These are phyloP conservation scores for Apotomis capreana DNA, from an alignment of 2,888 invertebrate species.

Conservation along the genomic window DNA sequence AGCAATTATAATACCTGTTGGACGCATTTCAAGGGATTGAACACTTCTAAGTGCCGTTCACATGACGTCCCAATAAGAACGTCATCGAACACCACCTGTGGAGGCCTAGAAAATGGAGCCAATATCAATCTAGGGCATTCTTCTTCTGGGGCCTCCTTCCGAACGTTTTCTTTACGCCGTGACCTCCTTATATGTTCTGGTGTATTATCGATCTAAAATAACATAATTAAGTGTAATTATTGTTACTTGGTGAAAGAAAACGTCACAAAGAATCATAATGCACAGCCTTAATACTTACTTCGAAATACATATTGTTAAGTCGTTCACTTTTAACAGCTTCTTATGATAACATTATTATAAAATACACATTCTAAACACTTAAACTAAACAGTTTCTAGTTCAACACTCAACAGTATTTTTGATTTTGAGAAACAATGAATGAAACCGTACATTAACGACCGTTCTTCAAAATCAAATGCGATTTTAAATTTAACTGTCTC, in stretches of 20 bases:
- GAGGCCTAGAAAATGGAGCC: slow-evolving; percentile 86
- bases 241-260: slow-evolving; percentile 2
- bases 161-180: slow-evolving; percentile 63
- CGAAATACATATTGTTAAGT: slow-evolving; percentile 61
- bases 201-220: slow-evolving; percentile 75
- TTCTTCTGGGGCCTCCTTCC: slow-evolving; percentile 65
- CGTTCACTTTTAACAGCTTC: slow-evolving; percentile 11
- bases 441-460: not conserved
- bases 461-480: slow-evolving; percentile 28
- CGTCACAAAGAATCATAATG: slow-evolving; percentile 1
- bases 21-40: slow-evolving; percentile 80
- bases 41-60: slow-evolving; percentile 80
- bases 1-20: slow-evolving; percentile 63
- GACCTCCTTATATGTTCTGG: slow-evolving; percentile 71
- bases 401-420: not conserved
- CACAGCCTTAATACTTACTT: slow-evolving; percentile 53
- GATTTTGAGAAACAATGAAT: slow-evolving; percentile 17
- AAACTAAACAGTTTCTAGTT: not conserved
- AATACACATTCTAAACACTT: slow-evolving; percentile 15
- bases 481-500: slow-evolving; percentile 35
- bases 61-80: slow-evolving; percentile 83
- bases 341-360: slow-evolving; percentile 3
- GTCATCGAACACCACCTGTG: slow-evolving; percentile 87
- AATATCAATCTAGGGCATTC: slow-evolving; percentile 81
- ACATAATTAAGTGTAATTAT: slow-evolving; percentile 28